Percentiles rank a stretch among this genome's conserved stretches.
Evolutionary conservation across 2,113 vertebrate genomes (phyloP).

Genomic region (Tragelaphus buxtoni): DNA sequence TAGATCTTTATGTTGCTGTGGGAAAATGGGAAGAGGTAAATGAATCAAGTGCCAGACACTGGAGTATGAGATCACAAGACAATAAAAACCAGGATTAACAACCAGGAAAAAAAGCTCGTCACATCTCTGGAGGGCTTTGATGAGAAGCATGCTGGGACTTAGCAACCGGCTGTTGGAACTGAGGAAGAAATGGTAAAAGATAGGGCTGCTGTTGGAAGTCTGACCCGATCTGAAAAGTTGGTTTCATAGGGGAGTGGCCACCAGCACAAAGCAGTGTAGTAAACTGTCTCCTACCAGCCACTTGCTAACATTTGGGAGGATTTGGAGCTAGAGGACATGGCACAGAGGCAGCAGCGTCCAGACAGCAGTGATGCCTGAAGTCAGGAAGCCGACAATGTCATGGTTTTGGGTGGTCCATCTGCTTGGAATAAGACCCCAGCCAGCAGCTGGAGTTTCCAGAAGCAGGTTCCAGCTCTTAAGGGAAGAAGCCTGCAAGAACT

Average conservation of each 20-base stretch:
- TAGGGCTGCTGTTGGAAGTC: not conserved
- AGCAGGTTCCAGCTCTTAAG: constrained; percentile 32
- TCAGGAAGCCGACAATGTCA: constrained; percentile 57
- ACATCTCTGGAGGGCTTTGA: constrained; percentile 59
- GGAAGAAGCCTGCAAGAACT: constrained; percentile 28
- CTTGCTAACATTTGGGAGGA: not conserved
- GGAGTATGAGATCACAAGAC: constrained; percentile 38
- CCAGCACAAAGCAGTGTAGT: not conserved
- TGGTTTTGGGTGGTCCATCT: constrained; percentile 72
- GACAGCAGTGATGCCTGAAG: constrained; percentile 24
- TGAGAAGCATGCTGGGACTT: constrained; percentile 34
- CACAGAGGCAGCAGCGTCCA: not conserved
- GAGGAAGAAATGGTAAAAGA: not conserved
- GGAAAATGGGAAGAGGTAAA: constrained; percentile 48
- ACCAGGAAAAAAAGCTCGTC: constrained; percentile 58
- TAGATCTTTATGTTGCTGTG: not conserved
- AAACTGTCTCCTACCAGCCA: not conserved
- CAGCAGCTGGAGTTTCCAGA: constrained; percentile 61
- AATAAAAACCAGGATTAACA: constrained; percentile 64
- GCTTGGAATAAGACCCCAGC: constrained; percentile 69
- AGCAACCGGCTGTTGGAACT: not conserved
- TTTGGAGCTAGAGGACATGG: constrained; percentile 31
- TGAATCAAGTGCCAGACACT: constrained; percentile 32
- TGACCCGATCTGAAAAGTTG: not conserved
- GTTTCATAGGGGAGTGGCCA: not conserved